Conservation (phyloP, 2,888 invertebrate genomes). For the Synanthedon myopaeformis region DNA sequence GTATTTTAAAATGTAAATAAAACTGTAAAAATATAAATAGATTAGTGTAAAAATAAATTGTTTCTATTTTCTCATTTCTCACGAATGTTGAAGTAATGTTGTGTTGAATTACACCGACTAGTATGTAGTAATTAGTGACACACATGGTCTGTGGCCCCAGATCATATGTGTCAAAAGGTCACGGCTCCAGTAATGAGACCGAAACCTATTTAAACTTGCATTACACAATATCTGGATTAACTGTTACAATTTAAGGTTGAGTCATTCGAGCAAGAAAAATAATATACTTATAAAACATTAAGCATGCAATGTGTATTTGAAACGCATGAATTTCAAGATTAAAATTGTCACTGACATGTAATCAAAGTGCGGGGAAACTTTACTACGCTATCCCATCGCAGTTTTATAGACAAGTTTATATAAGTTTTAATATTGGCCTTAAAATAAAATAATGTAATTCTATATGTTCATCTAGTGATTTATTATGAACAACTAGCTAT, state of each 20-base stretch:
- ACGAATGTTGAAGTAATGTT: not conserved
- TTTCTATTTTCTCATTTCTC: not conserved
- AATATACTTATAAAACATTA: no score
- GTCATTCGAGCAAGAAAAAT: not conserved
- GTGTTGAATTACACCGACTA: not conserved
- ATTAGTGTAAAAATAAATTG: no score
- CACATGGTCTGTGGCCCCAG: conserved; percentile 4
- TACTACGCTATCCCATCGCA: no score
- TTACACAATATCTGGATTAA: not conserved
- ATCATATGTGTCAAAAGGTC: conserved; percentile 10
- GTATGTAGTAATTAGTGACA: conserved; percentile 6
- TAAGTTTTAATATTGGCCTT: no score
- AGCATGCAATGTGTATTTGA: no score
- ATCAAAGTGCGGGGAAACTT: not conserved
- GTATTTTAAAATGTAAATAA: no score
- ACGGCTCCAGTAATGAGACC: conserved; percentile 3
- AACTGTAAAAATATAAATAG: no score
- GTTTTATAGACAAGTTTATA: no score
- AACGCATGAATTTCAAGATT: no score
- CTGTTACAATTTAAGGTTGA: not conserved
- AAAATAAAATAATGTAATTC: no score
- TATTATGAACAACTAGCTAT: no score
- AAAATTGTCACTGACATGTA: not conserved
- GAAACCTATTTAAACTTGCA: not conserved
- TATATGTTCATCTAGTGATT: no score